phyloP scores from a whole-genome alignment of 2,888 invertebrate genomes.

The Lycophotia porphyrea region DNA sequence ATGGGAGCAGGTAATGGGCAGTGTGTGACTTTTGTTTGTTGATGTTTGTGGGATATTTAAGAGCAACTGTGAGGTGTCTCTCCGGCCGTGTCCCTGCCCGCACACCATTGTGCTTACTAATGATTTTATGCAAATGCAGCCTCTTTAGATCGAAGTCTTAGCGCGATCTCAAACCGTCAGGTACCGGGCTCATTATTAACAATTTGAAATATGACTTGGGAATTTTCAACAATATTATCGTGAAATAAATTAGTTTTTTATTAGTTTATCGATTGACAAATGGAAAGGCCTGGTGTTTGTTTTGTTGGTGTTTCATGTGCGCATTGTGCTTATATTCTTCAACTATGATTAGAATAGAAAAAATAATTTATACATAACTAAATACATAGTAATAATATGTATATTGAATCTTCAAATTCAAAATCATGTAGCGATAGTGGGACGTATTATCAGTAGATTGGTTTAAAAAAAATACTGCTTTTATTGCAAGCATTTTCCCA shows the following conservation, averaged over 20 bases:
- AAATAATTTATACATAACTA: neutral
- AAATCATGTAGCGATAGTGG: neutral
- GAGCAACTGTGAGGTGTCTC: slow-evolving; percentile 86
- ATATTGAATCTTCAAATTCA: neutral
- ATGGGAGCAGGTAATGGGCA: slow-evolving; percentile 69
- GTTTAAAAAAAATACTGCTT: too few species aligned
- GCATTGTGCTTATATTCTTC: neutral
- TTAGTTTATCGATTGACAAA: slow-evolving; percentile 74
- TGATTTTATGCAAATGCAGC: slow-evolving; percentile 91
- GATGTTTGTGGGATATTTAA: slow-evolving; percentile 76
- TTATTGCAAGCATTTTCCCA: neutral
- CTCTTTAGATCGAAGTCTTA: slow-evolving; percentile 90
- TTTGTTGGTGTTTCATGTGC: slow-evolving; percentile 1
- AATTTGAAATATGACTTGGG: slow-evolving; percentile 89
- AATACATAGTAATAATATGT: too few species aligned
- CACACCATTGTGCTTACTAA: slow-evolving; percentile 90
- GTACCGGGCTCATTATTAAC: slow-evolving; percentile 90
- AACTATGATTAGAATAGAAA: neutral
- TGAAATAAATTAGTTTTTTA: slow-evolving; percentile 83
- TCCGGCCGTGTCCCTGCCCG: slow-evolving; percentile 88
- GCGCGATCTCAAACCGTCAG: slow-evolving; percentile 90
- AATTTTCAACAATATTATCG: slow-evolving; percentile 83
- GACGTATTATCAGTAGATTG: neutral
- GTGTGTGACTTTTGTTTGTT: slow-evolving; percentile 36
- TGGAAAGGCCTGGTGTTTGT: slow-evolving; percentile 36